Conservation (phyloP, 2,797 vertebrate genomes). For the Danionella dracula region DNA sequence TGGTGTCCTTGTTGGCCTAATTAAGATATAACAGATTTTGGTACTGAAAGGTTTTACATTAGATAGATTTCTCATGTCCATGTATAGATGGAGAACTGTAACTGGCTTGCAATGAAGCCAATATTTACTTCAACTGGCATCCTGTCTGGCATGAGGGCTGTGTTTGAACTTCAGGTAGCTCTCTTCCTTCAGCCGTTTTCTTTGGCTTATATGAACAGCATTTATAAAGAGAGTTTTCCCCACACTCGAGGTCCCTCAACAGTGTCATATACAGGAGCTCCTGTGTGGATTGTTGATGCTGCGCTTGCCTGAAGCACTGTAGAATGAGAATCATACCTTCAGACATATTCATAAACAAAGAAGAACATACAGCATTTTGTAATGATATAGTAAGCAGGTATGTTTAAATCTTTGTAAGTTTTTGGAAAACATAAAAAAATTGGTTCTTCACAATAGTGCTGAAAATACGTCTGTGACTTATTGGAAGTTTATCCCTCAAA, state of each 20-base stretch:
- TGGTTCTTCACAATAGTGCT: no score
- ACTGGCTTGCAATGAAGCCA: conserved; percentile 50
- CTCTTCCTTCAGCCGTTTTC: conserved; percentile 25
- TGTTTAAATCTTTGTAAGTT: background rate
- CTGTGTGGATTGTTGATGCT: conserved; percentile 6
- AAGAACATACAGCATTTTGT: background rate
- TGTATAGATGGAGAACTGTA: no score
- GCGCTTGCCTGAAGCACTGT: background rate
- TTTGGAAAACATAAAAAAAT: no score
- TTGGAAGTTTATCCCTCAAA: no score
- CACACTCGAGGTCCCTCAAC: conserved; percentile 13
- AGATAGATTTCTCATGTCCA: no score
- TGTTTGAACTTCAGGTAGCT: conserved; percentile 45
- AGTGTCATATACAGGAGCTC: background rate
- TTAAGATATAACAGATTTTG: no score
- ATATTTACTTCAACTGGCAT: conserved; percentile 40
- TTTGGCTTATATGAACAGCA: conserved; percentile 23
- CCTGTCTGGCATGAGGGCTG: conserved; percentile 37
- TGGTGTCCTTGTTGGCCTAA: no score
- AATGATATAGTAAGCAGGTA: background rate
- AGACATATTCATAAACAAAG: background rate
- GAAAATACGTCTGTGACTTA: no score
- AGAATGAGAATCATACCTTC: background rate
- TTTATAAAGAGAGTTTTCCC: background rate
- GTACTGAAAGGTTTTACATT: no score